Evolutionary conservation across 2,888 invertebrate genomes (phyloP), one percentile per base, ranked within the genome.

Genomic region (Dryobotodes eremita): DNA sequence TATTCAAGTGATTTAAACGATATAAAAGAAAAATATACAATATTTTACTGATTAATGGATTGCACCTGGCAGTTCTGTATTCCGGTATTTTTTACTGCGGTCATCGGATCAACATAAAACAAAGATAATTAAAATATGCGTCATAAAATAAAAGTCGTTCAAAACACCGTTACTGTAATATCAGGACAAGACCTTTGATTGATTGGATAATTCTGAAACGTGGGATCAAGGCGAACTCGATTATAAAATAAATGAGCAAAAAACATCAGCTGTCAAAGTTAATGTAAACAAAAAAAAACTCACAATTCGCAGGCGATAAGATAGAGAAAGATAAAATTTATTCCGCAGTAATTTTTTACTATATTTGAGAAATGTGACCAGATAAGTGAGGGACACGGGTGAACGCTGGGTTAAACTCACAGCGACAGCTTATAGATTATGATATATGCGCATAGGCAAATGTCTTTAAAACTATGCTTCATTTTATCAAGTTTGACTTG

Each of bases 311-410:
- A 76, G 66, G 50, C 77, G 90, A 90, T 92, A 91, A 91, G 91
- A 91, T 91, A 91, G 71, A 62, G 78, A 76, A 77, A 79, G 88
- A 91, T 88, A 90, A 89, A 87, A 80, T 71, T 71, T 92, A 91
- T 88, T 91, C 87, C 91, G 90, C 90, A 89, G 89, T 89, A 86
- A 84, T 36, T 80, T 86, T 89, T 83, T 83, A 80, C 79, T 83
- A 82, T 83, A 83, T 90, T 85, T 85, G 71, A 84, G 79, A 85
- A 88, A 89, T 88, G 80, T 86, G 73, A 80, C 77, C 71, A 81
- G 90, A 90, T 89, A 90, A 89, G 71, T 69, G 82, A 72, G 82
- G 82, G 77, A 80, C 81, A 75, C 72, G 87, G 87, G 89, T 89
- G 88, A 87, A 82, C 83, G 78, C 10, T 75, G 55, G 79, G 80